Conservation (phyloP, 2,797 vertebrate species). For the Hypotaenidia philippensis region DNA sequence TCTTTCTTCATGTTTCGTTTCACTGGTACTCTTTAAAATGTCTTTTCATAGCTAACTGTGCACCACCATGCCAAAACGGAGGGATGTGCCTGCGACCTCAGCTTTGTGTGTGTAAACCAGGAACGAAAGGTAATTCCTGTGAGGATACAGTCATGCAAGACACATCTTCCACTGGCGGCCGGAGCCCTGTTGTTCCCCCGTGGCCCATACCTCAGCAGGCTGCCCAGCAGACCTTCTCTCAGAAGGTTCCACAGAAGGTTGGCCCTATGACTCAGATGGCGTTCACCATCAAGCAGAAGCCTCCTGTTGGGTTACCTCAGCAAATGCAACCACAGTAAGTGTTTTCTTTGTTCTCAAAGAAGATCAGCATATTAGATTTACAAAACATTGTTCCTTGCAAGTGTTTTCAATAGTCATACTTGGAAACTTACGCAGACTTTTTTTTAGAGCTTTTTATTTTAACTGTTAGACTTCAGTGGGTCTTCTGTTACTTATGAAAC, state of each 20-base stretch:
- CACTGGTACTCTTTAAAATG: slow-evolving; percentile 42
- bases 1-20: slow-evolving; percentile 6
- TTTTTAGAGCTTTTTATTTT: neutral
- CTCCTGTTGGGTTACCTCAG: slow-evolving; percentile 83
- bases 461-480: neutral
- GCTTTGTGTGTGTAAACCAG: slow-evolving; percentile 94
- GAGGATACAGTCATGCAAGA: slow-evolving; percentile 85
- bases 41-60: slow-evolving; percentile 89
- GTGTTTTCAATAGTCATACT: neutral
- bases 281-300: slow-evolving; percentile 89
- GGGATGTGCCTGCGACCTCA: slow-evolving; percentile 97
- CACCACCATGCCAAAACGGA: slow-evolving; percentile 95
- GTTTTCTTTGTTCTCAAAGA: neutral
- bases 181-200: slow-evolving; percentile 79
- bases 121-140: slow-evolving; percentile 91
- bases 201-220: slow-evolving; percentile 90
- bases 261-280: slow-evolving; percentile 90
- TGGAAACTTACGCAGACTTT: neutral
- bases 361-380: neutral
- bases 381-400: neutral
- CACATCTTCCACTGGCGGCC: slow-evolving; percentile 76
- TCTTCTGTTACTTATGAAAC: neutral
- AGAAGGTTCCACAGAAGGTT: slow-evolving; percentile 78
- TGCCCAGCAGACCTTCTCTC: slow-evolving; percentile 76
- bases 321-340: slow-evolving; percentile 94